These are phyloP conservation scores for Pseudomyrmex flavicornis DNA, from an alignment of 1,140 invertebrate genomes.

Conservation along the genomic window DNA sequence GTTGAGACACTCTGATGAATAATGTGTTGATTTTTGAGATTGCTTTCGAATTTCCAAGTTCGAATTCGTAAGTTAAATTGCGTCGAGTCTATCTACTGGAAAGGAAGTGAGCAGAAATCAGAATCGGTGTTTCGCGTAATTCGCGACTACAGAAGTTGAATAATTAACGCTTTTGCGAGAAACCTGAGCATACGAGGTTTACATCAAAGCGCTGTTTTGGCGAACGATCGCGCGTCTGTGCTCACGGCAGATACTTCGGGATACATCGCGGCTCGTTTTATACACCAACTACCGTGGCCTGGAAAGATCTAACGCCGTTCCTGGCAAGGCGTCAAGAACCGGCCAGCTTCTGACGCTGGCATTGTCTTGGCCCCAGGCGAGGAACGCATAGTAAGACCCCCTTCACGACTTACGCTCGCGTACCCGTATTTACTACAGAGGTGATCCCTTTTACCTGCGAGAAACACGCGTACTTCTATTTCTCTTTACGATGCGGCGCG, in stretches of 20 bases:
- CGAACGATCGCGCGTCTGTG: conserved; percentile 6
- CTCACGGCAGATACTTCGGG: background rate
- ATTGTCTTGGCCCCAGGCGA: conserved; percentile 78
- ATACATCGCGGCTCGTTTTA: conserved; percentile 15
- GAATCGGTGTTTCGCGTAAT: background rate
- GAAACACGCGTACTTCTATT: conserved; percentile 42
- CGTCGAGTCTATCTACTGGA: background rate
- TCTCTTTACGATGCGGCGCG: conserved; percentile 32
- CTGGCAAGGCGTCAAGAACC: conserved; percentile 81
- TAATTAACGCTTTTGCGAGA: conserved; percentile 5
- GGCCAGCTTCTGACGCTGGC: conserved; percentile 81
- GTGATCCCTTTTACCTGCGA: conserved; percentile 76
- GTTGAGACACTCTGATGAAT: background rate
- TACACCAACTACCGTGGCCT: conserved; percentile 45
- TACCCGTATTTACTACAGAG: conserved; percentile 62
- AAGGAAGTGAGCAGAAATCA: conserved; percentile 23
- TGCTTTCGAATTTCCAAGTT: background rate
- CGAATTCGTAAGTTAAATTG: background rate
- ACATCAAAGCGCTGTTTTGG: conserved; percentile 41
- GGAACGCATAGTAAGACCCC: conserved; percentile 40
- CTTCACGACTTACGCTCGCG: conserved; percentile 4
- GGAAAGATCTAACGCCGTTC: conserved; percentile 56
- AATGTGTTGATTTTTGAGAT: background rate
- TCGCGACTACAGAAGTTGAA: background rate
- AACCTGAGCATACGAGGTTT: background rate